A percentile compares a stretch with the other conserved stretches of the same genome.
Conservation (phyloP, 1,140 invertebrate genomes). For the Lepidurus couesii region DNA sequence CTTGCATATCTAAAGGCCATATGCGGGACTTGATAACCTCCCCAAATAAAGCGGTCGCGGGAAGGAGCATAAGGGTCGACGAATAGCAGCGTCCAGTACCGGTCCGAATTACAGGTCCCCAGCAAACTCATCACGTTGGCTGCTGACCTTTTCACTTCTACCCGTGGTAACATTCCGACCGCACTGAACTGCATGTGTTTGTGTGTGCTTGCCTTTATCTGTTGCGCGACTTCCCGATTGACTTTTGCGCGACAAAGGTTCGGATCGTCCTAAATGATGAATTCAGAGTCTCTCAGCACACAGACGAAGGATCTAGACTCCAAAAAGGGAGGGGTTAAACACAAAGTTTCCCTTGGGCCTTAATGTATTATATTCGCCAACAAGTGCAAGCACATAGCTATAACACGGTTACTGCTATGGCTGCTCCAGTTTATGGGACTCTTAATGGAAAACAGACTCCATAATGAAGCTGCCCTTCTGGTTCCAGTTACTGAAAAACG, state of each 20-base stretch:
- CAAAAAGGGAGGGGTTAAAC: neutral
- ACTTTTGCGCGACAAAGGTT: too few species aligned
- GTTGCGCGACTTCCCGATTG: too few species aligned
- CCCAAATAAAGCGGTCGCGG: neutral
- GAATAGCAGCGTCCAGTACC: too few species aligned
- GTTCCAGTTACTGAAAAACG: neutral
- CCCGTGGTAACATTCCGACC: too few species aligned
- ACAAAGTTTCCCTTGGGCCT: neutral
- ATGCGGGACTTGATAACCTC: neutral
- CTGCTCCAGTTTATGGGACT: conserved; percentile 18
- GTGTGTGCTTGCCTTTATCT: too few species aligned
- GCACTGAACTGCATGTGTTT: too few species aligned
- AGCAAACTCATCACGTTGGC: too few species aligned
- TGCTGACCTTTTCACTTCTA: too few species aligned
- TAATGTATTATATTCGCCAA: neutral
- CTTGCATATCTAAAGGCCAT: neutral
- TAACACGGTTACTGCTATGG: conserved; percentile 6
- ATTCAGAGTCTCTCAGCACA: too few species aligned
- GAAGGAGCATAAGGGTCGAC: neutral
- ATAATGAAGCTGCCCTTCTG: conserved; percentile 9
- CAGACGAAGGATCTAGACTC: neutral
- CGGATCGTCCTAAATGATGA: too few species aligned
- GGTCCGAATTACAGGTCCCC: too few species aligned
- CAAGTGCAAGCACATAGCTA: conserved; percentile 8
- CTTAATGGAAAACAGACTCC: conserved; percentile 9